Conservation (phyloP, 1,140 invertebrate genomes). For the Penaeus chinensis region DNA sequence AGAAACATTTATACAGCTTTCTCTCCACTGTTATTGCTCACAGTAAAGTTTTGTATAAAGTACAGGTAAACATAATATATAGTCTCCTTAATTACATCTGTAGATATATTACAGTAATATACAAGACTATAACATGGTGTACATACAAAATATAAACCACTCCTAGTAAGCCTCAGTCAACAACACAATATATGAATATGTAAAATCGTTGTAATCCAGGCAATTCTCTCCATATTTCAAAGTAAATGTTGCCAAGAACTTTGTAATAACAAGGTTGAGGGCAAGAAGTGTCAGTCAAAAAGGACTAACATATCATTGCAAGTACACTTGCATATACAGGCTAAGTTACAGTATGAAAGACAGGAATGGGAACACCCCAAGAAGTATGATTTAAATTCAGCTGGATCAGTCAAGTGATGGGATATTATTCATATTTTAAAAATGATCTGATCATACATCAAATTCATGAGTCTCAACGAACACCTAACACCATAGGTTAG, state of each 20-base stretch:
- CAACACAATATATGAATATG: background rate
- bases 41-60: conserved; percentile 57
- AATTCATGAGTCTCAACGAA: conserved; percentile 40
- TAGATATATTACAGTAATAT: conserved; percentile 57
- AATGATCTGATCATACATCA: conserved; percentile 26
- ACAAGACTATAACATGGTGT: conserved; percentile 42
- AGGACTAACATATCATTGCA: conserved; percentile 9
- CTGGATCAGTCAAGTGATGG: background rate
- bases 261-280: conserved; percentile 23
- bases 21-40: conserved; percentile 61
- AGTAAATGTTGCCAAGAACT: conserved; percentile 15
- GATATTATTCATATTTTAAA: conserved; percentile 17
- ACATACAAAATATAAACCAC: conserved; percentile 56
- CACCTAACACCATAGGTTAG: conserved; percentile 36
- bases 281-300: conserved; percentile 4
- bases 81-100: conserved; percentile 52
- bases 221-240: conserved; percentile 19
- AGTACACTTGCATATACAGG: background rate
- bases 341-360: conserved; percentile 43
- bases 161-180: conserved; percentile 23
- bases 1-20: conserved; percentile 57
- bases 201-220: conserved; percentile 34
- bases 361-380: conserved; percentile 31
- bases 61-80: conserved; percentile 53
- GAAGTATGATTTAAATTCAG: conserved; percentile 4